Evolutionary conservation across 2,113 vertebrate genomes (phyloP).

Genomic region (Leuciscus idus): DNA sequence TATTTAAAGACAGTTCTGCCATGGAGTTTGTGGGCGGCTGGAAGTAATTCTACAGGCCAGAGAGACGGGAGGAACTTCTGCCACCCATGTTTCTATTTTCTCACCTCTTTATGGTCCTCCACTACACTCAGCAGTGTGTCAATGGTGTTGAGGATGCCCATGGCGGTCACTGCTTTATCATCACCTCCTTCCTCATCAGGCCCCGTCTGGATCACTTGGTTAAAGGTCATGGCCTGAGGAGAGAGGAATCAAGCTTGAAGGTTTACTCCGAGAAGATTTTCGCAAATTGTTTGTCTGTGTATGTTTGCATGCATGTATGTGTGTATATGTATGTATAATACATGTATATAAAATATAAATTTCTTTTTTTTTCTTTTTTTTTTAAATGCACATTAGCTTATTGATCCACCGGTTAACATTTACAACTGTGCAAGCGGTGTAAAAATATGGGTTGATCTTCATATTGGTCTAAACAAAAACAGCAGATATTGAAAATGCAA

Average conservation of each 20-base stretch:
- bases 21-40: slow-evolving; percentile 70
- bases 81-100: slow-evolving; percentile 36
- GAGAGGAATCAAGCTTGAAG: not conserved
- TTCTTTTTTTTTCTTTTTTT: too few relatives aligned
- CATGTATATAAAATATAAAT: too few relatives aligned
- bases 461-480: too few relatives aligned
- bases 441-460: too few relatives aligned
- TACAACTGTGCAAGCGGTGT: too few relatives aligned
- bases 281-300: too few relatives aligned
- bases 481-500: too few relatives aligned
- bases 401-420: too few relatives aligned
- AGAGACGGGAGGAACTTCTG: not conserved
- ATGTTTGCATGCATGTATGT: too few relatives aligned
- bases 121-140: slow-evolving; percentile 98
- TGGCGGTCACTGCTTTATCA: slow-evolving; percentile 99
- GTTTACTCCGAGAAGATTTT: too few relatives aligned
- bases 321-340: too few relatives aligned
- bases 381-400: too few relatives aligned
- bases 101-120: slow-evolving; percentile 98
- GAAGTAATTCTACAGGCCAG: slow-evolving; percentile 60
- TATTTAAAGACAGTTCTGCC: slow-evolving; percentile 63
- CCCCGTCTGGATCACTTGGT: slow-evolving; percentile 97
- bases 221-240: slow-evolving; percentile 96
- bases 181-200: slow-evolving; percentile 98
- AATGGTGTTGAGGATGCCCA: slow-evolving; percentile 99